Base-by-base conservation (phyloP, 2,888 invertebrate species). In the Auanema sp. region DNA sequence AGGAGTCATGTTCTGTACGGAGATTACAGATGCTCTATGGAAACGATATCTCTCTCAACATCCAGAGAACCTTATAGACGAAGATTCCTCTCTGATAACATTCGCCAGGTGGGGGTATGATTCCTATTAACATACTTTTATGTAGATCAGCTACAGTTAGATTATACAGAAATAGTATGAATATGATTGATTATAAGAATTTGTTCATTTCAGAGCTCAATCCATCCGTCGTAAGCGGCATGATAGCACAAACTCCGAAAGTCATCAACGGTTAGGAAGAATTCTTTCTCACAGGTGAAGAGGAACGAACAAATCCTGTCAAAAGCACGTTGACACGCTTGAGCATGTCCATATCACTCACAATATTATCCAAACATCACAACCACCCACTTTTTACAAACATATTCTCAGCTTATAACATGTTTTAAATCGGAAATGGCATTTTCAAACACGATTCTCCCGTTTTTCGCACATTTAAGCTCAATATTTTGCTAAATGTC, bases 1-100 rank as follows among this genome's bases (percentile, higher is more conserved):
- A 11, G 83, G 83, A 0, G 81, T 83, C 25, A 83, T 83, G 83
- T 82, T 80, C 66, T 83, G 83, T 58, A 83, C 83, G 11, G 83
- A 82, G 59, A 80, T 83, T 33, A 82, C 80, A 11, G 83, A 83
- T 60, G 81, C 81, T 10, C 58, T 83, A 24, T 83, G 83, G 83
- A 75, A 75, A 44, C 24, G 76, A 33, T 76, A 76, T 63, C 63
- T 75, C 43, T 68, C 68, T 18, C 81, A 81, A 60, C 81, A 81
- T 59, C 81, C 81, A 8, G 81, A 81, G 61, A 81, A 81, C 60
- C 64, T 81, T 2, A 81, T 81, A 25, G 82, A 82, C 61, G 82
- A 82, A 51, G 82, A 82, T 58, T 83, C 82, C 23, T 76, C 77
- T 43, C 66, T 82, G 25, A 79, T 82, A 40, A 76, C 77, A 51